Conservation (phyloP, 2,797 vertebrate species). For the Neopelma chrysocephalum region DNA sequence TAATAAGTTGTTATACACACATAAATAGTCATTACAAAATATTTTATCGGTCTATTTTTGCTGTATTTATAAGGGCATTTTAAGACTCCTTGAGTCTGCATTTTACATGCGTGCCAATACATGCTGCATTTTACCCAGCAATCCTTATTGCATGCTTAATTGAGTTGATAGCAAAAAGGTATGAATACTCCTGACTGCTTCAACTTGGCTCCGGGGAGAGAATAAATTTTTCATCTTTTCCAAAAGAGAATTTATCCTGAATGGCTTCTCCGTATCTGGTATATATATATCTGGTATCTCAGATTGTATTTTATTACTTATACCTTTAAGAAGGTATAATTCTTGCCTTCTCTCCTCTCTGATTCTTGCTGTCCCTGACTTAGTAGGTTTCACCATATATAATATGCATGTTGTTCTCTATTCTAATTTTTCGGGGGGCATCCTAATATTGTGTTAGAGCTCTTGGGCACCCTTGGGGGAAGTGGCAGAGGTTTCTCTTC, state of each 20-base stretch:
- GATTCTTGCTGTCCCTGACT: not conserved
- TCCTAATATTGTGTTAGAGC: not conserved
- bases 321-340: not conserved
- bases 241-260: not conserved
- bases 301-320: not conserved
- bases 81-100: conserved; percentile 12
- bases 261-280: not conserved
- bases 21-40: conserved; percentile 58
- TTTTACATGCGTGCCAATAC: not conserved
- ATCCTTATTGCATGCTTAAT: not conserved
- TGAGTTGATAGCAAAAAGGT: conserved; percentile 14
- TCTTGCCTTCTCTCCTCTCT: not conserved
- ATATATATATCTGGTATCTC: not conserved
- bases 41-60: conserved; percentile 53
- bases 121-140: not conserved
- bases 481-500: not conserved
- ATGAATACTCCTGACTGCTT: not conserved
- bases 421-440: not conserved
- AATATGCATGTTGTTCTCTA: not conserved
- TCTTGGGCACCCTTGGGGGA: not conserved
- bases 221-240: conserved; percentile 14
- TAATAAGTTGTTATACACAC: conserved; percentile 48
- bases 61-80: conserved; percentile 40
- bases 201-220: not conserved
- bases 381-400: not conserved